Percentiles rank a stretch among this genome's conserved stretches.
These are phyloP conservation scores for Typhlomys cinereus DNA, from an alignment of 2,113 vertebrate genomes.

Conservation along the genomic window DNA sequence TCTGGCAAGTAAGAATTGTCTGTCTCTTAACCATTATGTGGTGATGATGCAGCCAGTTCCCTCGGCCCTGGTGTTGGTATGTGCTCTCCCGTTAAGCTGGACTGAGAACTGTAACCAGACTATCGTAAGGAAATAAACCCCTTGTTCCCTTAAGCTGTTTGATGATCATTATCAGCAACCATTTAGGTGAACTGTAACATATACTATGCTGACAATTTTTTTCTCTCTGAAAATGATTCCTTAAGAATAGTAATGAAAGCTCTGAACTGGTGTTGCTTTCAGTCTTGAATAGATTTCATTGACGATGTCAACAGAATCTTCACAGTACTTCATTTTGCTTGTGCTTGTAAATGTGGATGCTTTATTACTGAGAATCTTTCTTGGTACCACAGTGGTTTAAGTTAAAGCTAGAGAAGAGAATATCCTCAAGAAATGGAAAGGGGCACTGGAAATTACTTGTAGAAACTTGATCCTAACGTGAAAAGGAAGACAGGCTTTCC, in stretches of 20 bases:
- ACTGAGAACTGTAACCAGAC: too few relatives aligned
- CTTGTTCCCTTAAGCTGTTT: too few relatives aligned
- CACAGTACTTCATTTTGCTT: conserved; percentile 7
- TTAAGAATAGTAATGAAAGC: not conserved
- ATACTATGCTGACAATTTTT: too few relatives aligned
- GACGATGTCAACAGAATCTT: conserved; percentile 37
- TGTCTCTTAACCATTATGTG: too few relatives aligned
- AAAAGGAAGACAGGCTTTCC: not conserved
- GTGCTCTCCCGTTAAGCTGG: too few relatives aligned
- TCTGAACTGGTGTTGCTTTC: not conserved
- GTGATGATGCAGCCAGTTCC: too few relatives aligned
- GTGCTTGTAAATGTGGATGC: conserved; percentile 30
- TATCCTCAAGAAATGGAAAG: not conserved
- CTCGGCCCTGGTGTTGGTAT: too few relatives aligned
- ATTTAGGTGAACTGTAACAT: too few relatives aligned
- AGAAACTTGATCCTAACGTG: not conserved
- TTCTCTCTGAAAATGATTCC: not conserved
- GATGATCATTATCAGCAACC: too few relatives aligned
- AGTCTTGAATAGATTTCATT: not conserved
- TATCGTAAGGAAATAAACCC: too few relatives aligned
- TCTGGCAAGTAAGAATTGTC: too few relatives aligned
- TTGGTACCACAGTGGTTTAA: conserved; percentile 54
- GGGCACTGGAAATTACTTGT: not conserved
- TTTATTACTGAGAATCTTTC: conserved; percentile 39
- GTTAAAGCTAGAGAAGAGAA: conserved; percentile 31